Percentiles rank a stretch among this genome's conserved stretches.
phyloP scores from a whole-genome alignment of 2,113 vertebrate genomes.

The Urocynchramus pylzowi region DNA sequence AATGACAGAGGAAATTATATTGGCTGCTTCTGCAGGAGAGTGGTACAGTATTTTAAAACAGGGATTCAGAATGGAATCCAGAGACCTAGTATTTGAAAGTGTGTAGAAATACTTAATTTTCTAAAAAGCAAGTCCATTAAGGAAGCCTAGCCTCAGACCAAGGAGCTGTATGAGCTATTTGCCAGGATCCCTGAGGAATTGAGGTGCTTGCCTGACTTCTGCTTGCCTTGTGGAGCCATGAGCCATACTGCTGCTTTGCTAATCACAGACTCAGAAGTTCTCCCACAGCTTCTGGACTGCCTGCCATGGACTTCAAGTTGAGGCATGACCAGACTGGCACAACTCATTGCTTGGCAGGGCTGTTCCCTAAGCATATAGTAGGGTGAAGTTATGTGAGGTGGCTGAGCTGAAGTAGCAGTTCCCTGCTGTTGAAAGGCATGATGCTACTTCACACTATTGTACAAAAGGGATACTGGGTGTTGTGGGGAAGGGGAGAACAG shows the following conservation, averaged over 20 bases:
- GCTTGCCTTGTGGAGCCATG: neutral
- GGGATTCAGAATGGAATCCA: neutral
- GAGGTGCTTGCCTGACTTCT: neutral
- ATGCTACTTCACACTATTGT: fast-evolving
- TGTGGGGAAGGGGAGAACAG: neutral
- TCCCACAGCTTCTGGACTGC: neutral
- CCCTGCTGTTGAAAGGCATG: neutral
- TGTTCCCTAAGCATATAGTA: neutral
- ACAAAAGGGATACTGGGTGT: no score
- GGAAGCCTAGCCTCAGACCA: neutral
- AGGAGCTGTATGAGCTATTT: neutral
- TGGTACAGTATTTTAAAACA: neutral
- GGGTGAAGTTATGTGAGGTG: neutral
- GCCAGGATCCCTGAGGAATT: neutral
- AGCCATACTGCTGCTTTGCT: neutral
- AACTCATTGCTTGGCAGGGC: neutral
- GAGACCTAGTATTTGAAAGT: neutral
- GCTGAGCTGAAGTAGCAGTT: neutral
- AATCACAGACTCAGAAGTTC: neutral
- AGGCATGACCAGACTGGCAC: neutral
- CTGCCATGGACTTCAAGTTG: neutral
- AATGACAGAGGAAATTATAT: neutral
- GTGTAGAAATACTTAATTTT: neutral
- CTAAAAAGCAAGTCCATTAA: neutral
- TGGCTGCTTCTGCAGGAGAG: neutral